A percentile compares a stretch with the other conserved stretches of the same genome.
Evolutionary conservation across 1,140 invertebrate genomes (phyloP).

Genomic region (Bombus haemorrhoidalis): DNA sequence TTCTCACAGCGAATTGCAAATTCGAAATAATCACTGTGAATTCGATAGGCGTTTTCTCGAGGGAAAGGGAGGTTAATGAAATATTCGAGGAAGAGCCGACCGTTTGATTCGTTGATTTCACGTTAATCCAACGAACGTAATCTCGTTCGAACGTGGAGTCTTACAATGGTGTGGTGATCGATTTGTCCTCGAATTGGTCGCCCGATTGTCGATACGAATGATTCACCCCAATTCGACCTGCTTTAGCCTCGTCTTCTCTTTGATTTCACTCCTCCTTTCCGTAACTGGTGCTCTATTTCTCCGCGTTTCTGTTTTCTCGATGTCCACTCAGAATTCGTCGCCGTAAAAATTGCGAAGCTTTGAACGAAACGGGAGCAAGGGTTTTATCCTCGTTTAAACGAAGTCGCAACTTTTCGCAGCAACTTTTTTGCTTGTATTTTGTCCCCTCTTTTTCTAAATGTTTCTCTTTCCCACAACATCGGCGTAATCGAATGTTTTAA

Average conservation of each 20-base stretch:
- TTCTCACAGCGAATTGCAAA: background rate
- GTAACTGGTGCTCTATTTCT: background rate
- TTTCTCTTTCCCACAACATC: background rate
- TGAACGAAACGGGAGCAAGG: background rate
- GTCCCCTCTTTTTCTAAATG: background rate
- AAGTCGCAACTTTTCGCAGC: background rate
- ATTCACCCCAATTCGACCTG: slow-evolving; percentile 24
- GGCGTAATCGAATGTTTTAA: too few relatives aligned
- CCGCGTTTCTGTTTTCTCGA: slow-evolving; percentile 1
- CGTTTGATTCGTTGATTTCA: slow-evolving; percentile 45
- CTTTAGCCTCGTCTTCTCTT: background rate
- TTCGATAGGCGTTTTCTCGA: background rate
- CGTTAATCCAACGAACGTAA: slow-evolving; percentile 44
- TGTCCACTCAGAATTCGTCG: background rate
- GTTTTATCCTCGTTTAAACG: background rate
- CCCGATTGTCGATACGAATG: slow-evolving; percentile 27
- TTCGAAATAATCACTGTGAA: slow-evolving; percentile 2
- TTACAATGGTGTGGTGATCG: slow-evolving; percentile 50
- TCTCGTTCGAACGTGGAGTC: slow-evolving; percentile 34
- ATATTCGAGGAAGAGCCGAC: background rate
- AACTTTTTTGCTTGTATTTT: background rate
- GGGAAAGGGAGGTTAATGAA: background rate
- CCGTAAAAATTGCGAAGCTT: background rate
- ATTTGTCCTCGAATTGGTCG: slow-evolving; percentile 29
- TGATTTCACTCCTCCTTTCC: background rate